Base-by-base conservation (phyloP, 2,797 vertebrate genomes). In the Remorina albescens region DNA sequence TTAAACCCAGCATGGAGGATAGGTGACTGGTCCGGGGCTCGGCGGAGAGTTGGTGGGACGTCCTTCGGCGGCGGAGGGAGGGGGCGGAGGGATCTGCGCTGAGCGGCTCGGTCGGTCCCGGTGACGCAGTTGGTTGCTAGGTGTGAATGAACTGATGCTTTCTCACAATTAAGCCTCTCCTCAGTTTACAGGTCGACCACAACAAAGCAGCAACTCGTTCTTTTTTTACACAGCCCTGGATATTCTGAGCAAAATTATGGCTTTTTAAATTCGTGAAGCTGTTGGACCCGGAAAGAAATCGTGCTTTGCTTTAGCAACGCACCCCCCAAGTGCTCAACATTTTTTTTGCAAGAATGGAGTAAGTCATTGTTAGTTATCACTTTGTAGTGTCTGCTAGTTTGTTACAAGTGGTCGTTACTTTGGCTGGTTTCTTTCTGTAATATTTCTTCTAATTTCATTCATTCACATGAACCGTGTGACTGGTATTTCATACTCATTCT, bases 251-350 rank as follows among this genome's bases (percentile, higher is more conserved):
- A 77, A 8, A 84, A 90, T 76, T 6, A 95, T 95, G 95, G 93
- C 93, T 94, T 91, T 95, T 79, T 95, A 81, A 90, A 90, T 72
- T 83, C 62, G 46, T 63, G 18, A 67, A 74, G 74, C 84, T 71
- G 76, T 83, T 67, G 88, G 84, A 91, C 89, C 84, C 61, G 50
- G 77, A 76, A 79, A 90, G 77, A 92, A 90, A 60, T 70, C 89
- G 94, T 95, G 95, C 95, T 91, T 95, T 95, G 95, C 95, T 91
- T 86, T 78, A 66, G 95, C 95, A 95, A 95, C 95, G 95, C 95
- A 95, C 95, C 92, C 87, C n/a, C 71, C 71, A 85, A 91, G 88
- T 68, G 87, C 86, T 88, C 92, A 91, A 89, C 89, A 79, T 90
- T 91, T 88, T 93, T 87, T 78, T 91, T 76, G 93, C 94, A 92